Base-by-base conservation (phyloP, 2,888 invertebrate genomes). In the Steromphala cineraria region DNA sequence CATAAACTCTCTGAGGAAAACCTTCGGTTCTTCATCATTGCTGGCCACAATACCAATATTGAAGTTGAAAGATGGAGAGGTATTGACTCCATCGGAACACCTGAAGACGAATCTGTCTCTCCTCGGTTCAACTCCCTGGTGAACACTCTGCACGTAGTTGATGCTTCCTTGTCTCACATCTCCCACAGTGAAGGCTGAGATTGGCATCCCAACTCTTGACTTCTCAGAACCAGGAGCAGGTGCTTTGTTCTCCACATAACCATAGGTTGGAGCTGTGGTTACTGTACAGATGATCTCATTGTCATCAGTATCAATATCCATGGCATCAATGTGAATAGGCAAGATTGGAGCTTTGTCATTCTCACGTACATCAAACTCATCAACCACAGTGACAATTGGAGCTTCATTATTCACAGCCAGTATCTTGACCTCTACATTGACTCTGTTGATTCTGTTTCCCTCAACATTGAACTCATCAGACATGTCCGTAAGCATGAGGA, bases 71-170 rank as follows among this genome's bases (percentile, higher is more conserved):
- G 85, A 85, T 13, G 92, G 90, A 1, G 93, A 91, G 7, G 86
- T 80, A 83, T 93, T 93, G 75, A 90, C 78, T 0, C 93, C 93
- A 86, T 94, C 94, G 0, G 93, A 90, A 80, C 94, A 94, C 52
- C 86, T 84, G 71, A 93, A 87, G 0, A 81, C 86, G 77, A 93
- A 91, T 31, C 85, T 79, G 84, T 94, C 94, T 5, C 85, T 83
- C 10, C 88, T 84, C 0, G 93, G 93, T 83, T 94, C 94, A 40
- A 91, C 84, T 2, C 92, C 92, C 81, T 90, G 88, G 81, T 94
- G 93, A n/a, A 93, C 89, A 83, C 93, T 93, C 83, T 94, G 93
- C 8, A 92, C 91, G 86, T 93, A 94, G 80, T 91, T 90, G 31
- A 94, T 88, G 67, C 89, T 84, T 4, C 90, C 90, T 17, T 85